These are phyloP conservation scores for Euleptes europaea DNA, from an alignment of 2,113 vertebrate species.

Conservation along the genomic window DNA sequence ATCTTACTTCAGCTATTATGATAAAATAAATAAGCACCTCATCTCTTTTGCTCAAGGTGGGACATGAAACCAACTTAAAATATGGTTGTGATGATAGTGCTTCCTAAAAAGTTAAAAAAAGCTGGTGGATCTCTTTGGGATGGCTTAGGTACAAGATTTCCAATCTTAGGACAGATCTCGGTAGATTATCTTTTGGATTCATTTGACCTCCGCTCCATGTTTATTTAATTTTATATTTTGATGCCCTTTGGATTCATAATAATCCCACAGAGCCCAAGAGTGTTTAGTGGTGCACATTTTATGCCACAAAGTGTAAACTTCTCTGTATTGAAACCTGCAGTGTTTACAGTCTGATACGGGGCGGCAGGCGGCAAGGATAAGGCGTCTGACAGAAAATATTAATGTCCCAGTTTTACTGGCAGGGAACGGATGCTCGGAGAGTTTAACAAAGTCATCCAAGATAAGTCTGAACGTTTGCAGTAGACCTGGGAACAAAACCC, in stretches of 20 bases:
- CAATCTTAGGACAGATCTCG: neutral
- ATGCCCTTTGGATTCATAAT: neutral
- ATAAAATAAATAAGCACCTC: too few relatives aligned
- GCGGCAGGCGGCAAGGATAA: neutral
- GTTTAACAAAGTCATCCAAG: neutral
- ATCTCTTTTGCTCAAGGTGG: too few relatives aligned
- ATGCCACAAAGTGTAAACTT: neutral
- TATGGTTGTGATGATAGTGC: neutral
- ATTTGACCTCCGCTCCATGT: neutral
- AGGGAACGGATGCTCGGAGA: neutral
- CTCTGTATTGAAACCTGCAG: neutral
- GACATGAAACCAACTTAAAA: too few relatives aligned
- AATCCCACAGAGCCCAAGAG: neutral
- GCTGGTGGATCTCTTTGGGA: neutral
- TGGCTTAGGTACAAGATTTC: neutral
- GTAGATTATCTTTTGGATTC: neutral
- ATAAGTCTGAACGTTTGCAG: neutral
- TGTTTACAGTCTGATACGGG: neutral
- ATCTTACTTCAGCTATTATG: too few relatives aligned
- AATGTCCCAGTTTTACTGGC: neutral
- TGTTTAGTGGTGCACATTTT: neutral
- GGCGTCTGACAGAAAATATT: neutral
- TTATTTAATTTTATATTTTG: neutral
- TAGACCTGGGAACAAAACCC: slow-evolving; percentile 3
- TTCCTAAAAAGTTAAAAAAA: neutral